phyloP scores from a whole-genome alignment of 2,888 invertebrate species.

The Ormyrus rosae region DNA sequence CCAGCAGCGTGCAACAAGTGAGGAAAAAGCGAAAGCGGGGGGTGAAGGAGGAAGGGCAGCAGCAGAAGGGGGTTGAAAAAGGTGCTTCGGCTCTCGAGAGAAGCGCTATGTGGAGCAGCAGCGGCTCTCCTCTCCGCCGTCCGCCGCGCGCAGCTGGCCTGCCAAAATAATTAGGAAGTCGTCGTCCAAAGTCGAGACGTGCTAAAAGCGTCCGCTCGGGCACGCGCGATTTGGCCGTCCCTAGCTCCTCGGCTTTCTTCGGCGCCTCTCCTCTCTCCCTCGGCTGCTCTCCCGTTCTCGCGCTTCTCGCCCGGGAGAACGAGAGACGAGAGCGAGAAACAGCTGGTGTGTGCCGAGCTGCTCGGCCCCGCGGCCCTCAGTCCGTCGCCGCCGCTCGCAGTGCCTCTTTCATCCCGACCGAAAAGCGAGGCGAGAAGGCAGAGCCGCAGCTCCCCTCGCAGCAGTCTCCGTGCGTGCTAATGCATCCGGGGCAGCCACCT shows the following conservation, averaged over 20 bases:
- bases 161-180: conserved; percentile 89
- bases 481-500: too few relatives aligned
- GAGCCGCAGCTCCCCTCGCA: not conserved
- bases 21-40: not conserved
- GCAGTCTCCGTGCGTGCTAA: too few relatives aligned
- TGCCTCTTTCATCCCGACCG: not conserved
- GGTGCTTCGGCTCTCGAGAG: not conserved
- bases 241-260: conserved; percentile 58
- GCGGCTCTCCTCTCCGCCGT: not conserved
- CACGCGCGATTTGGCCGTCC: conserved; percentile 74
- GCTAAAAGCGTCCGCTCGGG: conserved; percentile 81
- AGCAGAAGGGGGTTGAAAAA: not conserved
- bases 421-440: not conserved
- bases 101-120: not conserved
- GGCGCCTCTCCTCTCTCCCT: not conserved
- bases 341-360: not conserved
- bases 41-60: not conserved
- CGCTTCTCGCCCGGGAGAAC: conserved; percentile 63
- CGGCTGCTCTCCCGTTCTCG: conserved; percentile 72
- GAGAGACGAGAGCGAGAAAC: not conserved
- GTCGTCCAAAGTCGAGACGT: conserved; percentile 77
- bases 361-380: not conserved
- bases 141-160: conserved; percentile 74
- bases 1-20: not conserved
- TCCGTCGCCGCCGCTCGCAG: conserved; percentile 66